Evolutionary conservation across 2,113 vertebrate genomes (phyloP).

Genomic region (Neolamprologus modestus): DNA sequence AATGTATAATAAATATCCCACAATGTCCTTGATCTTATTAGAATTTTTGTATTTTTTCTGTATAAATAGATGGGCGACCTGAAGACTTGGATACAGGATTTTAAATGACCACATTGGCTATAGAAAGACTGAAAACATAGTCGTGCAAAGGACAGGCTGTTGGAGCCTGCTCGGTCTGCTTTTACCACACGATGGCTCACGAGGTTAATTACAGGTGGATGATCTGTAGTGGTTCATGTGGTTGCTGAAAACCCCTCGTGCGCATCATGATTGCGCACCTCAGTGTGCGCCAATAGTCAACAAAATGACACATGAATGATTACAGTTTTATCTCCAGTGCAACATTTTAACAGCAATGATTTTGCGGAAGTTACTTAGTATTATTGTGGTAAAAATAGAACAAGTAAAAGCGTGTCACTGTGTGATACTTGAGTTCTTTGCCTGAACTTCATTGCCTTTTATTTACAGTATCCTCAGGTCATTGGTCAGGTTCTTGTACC

Average conservation of each 20-base stretch:
- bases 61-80: neutral
- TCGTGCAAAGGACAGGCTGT: neutral
- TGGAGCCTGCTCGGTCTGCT: neutral
- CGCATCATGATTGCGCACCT: neutral
- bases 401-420: neutral
- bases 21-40: neutral
- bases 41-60: fast-evolving
- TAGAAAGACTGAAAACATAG: neutral
- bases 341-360: neutral
- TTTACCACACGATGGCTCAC: neutral
- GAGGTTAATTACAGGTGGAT: neutral
- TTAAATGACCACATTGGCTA: neutral
- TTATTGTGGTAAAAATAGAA: neutral
- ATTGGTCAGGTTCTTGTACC: neutral
- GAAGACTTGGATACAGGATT: neutral
- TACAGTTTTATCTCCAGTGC: neutral
- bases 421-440: neutral
- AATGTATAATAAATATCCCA: neutral
- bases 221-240: neutral
- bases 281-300: neutral
- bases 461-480: neutral
- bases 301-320: neutral
- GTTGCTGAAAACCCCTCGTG: neutral
- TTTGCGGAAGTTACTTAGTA: neutral
- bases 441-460: neutral